Conservation (phyloP, 2,113 vertebrate species). For the Nothobranchius furzeri region DNA sequence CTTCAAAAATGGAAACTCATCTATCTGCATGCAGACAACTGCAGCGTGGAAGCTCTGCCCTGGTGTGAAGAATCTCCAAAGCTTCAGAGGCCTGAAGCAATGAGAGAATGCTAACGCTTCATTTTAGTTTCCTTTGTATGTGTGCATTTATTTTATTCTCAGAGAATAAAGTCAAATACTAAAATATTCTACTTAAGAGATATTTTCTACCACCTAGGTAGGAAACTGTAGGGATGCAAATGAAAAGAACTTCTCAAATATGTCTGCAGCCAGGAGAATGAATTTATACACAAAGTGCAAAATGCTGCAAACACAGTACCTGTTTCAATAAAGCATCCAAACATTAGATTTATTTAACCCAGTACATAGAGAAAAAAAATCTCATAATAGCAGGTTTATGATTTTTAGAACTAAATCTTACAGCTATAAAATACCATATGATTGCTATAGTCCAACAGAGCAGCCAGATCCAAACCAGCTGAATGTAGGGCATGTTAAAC, state of each 20-base stretch:
- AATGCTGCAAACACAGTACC: not conserved
- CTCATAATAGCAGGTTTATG: not conserved
- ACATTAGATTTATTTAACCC: too few species aligned
- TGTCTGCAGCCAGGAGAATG: not conserved
- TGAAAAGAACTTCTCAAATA: not conserved
- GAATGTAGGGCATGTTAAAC: too few species aligned
- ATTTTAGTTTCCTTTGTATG: not conserved
- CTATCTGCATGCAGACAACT: not conserved
- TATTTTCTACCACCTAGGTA: not conserved
- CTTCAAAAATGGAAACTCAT: conserved; percentile 11
- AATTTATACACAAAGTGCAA: not conserved
- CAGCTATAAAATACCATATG: not conserved
- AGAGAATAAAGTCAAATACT: not conserved
- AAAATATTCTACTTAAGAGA: not conserved
- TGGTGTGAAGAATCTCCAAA: not conserved
- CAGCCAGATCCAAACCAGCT: too few species aligned
- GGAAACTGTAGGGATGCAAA: not conserved
- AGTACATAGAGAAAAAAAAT: not conserved
- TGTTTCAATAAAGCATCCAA: too few species aligned
- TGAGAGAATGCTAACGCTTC: not conserved
- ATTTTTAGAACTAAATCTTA: not conserved
- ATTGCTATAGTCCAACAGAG: too few species aligned
- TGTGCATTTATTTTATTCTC: not conserved
- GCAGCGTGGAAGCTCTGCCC: not conserved
- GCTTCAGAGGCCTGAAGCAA: not conserved